A percentile compares a stretch with the other conserved stretches of the same genome.
phyloP scores from a whole-genome alignment of 2,113 vertebrate genomes.

The Platichthys flesus region DNA sequence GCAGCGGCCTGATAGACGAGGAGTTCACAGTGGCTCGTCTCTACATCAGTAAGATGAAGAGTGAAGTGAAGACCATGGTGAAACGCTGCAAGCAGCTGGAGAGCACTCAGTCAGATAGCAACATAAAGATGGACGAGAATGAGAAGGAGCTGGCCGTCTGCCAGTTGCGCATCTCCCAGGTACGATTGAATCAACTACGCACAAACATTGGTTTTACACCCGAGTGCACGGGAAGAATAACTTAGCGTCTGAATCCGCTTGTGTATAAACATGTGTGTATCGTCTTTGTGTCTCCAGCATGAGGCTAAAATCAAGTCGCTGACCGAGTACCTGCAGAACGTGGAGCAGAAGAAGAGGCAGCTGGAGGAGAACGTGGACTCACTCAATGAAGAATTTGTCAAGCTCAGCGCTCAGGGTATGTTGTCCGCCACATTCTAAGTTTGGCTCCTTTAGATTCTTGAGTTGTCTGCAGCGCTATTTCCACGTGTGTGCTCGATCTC shows the following conservation, averaged over 20 bases:
- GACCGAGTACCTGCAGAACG: constrained; percentile 96
- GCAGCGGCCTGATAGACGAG: constrained; percentile 95
- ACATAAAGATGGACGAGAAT: constrained; percentile 95
- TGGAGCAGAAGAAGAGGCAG: constrained; percentile 97
- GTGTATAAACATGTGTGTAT: background rate
- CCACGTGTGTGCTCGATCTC: too few species aligned
- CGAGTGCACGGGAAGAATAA: background rate
- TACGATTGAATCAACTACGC: constrained; percentile 32
- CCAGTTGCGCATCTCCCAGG: constrained; percentile 95
- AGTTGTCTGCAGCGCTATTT: too few species aligned
- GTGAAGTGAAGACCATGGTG: constrained; percentile 96
- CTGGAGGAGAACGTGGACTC: constrained; percentile 96
- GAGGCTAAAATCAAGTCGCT: constrained; percentile 98
- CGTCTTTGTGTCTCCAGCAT: constrained; percentile 80
- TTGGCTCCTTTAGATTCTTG: too few species aligned
- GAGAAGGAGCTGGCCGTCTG: constrained; percentile 95
- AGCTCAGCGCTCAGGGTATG: constrained; percentile 93
- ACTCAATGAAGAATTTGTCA: constrained; percentile 94
- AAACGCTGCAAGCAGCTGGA: constrained; percentile 96
- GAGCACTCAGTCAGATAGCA: constrained; percentile 91
- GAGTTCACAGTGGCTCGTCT: constrained; percentile 96
- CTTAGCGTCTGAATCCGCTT: background rate
- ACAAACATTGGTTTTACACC: background rate
- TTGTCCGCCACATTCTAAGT: background rate
- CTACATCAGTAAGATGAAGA: constrained; percentile 98